These are phyloP conservation scores for Drosophila biarmipes DNA, from an alignment of 1,140 invertebrate species.

Conservation along the genomic window DNA sequence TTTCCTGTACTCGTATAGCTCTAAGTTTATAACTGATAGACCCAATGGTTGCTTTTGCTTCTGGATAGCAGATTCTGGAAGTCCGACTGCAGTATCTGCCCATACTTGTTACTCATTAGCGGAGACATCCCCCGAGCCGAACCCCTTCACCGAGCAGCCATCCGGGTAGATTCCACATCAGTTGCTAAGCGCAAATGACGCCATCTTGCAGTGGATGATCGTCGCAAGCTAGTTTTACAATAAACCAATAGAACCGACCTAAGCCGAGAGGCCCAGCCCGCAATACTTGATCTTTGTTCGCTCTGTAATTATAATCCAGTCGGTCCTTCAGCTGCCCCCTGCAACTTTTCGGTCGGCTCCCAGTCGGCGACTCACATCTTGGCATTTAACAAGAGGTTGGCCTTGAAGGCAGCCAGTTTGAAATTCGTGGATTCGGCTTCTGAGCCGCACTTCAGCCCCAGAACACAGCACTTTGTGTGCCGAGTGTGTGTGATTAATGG, in stretches of 20 bases:
- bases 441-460: constrained; percentile 19
- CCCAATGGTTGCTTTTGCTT: background rate
- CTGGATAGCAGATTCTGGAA: background rate
- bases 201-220: constrained; percentile 60
- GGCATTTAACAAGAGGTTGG: constrained; percentile 82
- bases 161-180: constrained; percentile 33
- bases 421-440: constrained; percentile 34
- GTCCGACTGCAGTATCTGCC: constrained; percentile 9
- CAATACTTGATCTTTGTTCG: constrained; percentile 11
- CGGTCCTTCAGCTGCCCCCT: constrained; percentile 25
- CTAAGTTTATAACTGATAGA: background rate
- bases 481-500: constrained; percentile 34
- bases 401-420: constrained; percentile 69
- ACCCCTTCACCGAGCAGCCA: constrained; percentile 20
- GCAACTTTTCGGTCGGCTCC: constrained; percentile 32
- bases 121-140: constrained; percentile 16
- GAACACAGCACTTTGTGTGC: constrained; percentile 21
- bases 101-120: constrained; percentile 64
- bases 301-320: constrained; percentile 60
- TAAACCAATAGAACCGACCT: constrained; percentile 5
- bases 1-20: background rate
- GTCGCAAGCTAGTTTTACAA: constrained; percentile 52
- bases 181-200: constrained; percentile 49
- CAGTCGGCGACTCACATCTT: constrained; percentile 61
- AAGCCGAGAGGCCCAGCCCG: constrained; percentile 2